Percentiles rank a stretch among this genome's conserved stretches.
phyloP scores from a whole-genome alignment of 2,113 vertebrate species.

The Climacteris rufus region DNA sequence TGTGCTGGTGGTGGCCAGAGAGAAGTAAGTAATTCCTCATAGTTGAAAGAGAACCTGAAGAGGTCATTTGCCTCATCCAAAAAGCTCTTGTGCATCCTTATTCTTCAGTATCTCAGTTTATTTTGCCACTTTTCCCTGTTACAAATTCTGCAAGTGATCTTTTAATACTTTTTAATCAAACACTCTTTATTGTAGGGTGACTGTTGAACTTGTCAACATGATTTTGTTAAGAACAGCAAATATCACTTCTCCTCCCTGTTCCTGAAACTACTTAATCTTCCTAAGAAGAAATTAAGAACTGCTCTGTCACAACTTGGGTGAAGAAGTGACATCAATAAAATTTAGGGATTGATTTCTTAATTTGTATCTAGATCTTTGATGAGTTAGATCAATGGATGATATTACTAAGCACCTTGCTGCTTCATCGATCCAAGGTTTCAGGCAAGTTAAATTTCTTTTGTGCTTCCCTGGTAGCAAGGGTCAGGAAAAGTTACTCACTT shows the following conservation, averaged over 20 bases:
- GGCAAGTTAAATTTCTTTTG: neutral
- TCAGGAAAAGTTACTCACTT: neutral
- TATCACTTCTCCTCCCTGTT: neutral
- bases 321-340: neutral
- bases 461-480: neutral
- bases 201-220: neutral
- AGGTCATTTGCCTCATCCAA: neutral
- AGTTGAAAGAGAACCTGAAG: neutral
- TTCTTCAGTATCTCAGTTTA: neutral
- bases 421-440: neutral
- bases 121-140: neutral
- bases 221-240: neutral
- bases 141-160: neutral
- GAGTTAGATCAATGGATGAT: neutral
- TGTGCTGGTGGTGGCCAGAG: neutral
- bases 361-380: neutral
- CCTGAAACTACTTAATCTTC: neutral
- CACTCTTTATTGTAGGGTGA: neutral
- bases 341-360: neutral
- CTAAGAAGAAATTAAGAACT: neutral
- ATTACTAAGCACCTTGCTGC: neutral
- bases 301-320: neutral
- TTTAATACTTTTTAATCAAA: neutral
- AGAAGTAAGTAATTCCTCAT: neutral
- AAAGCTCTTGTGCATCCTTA: neutral